phyloP scores from a whole-genome alignment of 2,888 invertebrate genomes.

The Pyrochroa serraticornis region DNA sequence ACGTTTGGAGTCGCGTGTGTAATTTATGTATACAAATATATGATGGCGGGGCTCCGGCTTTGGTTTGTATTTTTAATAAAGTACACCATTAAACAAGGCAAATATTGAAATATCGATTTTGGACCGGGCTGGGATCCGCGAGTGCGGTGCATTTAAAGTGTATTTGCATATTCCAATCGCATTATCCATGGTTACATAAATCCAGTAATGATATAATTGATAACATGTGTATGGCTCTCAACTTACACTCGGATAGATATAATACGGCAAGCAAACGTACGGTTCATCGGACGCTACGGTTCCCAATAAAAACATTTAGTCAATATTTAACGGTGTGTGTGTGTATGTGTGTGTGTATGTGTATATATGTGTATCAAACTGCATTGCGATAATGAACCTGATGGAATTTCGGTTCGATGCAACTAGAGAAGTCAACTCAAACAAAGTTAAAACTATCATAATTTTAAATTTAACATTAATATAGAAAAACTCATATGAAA shows the following conservation, averaged over 20 bases:
- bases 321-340: too few relatives aligned
- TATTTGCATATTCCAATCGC: conserved; percentile 46
- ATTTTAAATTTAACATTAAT: too few relatives aligned
- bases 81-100: conserved; percentile 33
- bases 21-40: conserved; percentile 23
- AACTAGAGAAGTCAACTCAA: too few relatives aligned
- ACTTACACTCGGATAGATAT: conserved; percentile 24
- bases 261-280: conserved; percentile 7
- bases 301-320: background rate
- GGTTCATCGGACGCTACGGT: background rate
- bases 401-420: too few relatives aligned
- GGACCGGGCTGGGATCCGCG: conserved; percentile 33
- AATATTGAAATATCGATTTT: conserved; percentile 41
- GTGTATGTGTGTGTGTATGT: too few relatives aligned
- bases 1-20: background rate
- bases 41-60: background rate
- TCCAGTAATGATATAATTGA: conserved; percentile 49
- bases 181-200: conserved; percentile 48
- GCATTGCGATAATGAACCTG: too few relatives aligned
- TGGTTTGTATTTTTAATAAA: conserved; percentile 31
- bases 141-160: conserved; percentile 35
- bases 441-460: too few relatives aligned
- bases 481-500: too few relatives aligned
- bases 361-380: too few relatives aligned
- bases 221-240: conserved; percentile 38